A percentile compares a stretch with the other conserved stretches of the same genome.
Evolutionary conservation across 2,113 vertebrate genomes (phyloP).

Genomic region (Chlorocebus sabaeus): DNA sequence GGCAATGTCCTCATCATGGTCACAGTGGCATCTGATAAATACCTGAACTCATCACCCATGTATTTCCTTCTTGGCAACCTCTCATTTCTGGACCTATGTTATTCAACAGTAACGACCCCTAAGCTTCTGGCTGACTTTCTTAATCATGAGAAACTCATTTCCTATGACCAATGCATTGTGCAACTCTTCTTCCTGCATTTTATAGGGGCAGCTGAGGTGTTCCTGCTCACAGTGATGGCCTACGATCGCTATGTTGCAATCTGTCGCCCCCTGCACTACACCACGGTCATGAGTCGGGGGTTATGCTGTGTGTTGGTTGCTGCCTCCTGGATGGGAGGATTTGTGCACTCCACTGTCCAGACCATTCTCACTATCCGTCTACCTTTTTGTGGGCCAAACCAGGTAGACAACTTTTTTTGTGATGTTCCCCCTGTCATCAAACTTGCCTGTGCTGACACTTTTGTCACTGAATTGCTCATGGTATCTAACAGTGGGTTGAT

Average conservation of each 20-base stretch:
- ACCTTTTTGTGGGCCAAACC: slow-evolving; percentile 73
- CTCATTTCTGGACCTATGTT: slow-evolving; percentile 73
- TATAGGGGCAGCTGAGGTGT: slow-evolving; percentile 69
- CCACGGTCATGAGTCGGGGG: slow-evolving; percentile 54
- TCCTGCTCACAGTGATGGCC: slow-evolving; percentile 73
- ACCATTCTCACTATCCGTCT: slow-evolving; percentile 34
- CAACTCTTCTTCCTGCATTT: slow-evolving; percentile 75
- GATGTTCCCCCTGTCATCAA: slow-evolving; percentile 66
- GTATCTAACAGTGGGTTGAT: slow-evolving; percentile 69
- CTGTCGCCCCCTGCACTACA: slow-evolving; percentile 64
- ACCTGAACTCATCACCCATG: slow-evolving; percentile 64
- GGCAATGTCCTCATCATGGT: slow-evolving; percentile 66
- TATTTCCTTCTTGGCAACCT: slow-evolving; percentile 74
- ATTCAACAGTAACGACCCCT: slow-evolving; percentile 68
- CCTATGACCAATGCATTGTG: slow-evolving; percentile 54
- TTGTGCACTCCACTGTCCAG: slow-evolving; percentile 70
- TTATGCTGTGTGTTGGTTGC: slow-evolving; percentile 48
- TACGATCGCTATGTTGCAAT: slow-evolving; percentile 67
- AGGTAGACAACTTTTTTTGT: slow-evolving; percentile 71
- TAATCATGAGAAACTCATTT: slow-evolving; percentile 45
- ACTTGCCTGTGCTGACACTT: slow-evolving; percentile 68
- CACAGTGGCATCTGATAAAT: slow-evolving; percentile 34
- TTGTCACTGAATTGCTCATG: slow-evolving; percentile 59
- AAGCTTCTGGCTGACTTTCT: slow-evolving; percentile 73
- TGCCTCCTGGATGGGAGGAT: slow-evolving; percentile 63